Evolutionary conservation across 2,113 vertebrate species (phyloP).

Genomic region (Vombatus ursinus): DNA sequence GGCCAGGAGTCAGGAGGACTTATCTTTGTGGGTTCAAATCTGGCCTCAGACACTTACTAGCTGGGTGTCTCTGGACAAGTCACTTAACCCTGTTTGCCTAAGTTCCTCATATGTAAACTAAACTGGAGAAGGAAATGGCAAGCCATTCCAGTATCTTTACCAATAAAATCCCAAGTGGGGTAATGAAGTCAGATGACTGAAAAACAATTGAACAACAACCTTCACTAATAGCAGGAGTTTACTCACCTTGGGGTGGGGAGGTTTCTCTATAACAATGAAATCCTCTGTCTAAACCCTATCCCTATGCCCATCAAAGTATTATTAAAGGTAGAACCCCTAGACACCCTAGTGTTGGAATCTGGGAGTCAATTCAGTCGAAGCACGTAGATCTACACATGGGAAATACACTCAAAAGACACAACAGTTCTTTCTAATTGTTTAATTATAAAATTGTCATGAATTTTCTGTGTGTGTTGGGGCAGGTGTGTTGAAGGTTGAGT

Average conservation of each 20-base stretch:
- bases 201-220: neutral
- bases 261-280: neutral
- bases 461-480: no score
- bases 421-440: neutral
- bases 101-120: no score
- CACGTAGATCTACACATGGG: neutral
- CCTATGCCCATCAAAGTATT: neutral
- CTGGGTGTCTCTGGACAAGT: no score
- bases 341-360: slow-evolving; percentile 7
- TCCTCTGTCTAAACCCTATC: neutral
- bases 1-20: no score
- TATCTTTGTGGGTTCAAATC: no score
- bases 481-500: neutral
- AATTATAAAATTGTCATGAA: neutral
- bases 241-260: no score
- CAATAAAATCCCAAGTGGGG: no score
- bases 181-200: no score
- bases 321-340: neutral
- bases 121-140: no score
- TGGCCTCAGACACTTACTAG: no score
- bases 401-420: neutral
- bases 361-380: neutral
- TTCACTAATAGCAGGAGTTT: neutral
- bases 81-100: no score
- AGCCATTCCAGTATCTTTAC: no score